Evolutionary conservation across 2,113 vertebrate species (phyloP), one percentile per base, ranked within the genome.

Genomic region (Syngnathoides biaculeatus): DNA sequence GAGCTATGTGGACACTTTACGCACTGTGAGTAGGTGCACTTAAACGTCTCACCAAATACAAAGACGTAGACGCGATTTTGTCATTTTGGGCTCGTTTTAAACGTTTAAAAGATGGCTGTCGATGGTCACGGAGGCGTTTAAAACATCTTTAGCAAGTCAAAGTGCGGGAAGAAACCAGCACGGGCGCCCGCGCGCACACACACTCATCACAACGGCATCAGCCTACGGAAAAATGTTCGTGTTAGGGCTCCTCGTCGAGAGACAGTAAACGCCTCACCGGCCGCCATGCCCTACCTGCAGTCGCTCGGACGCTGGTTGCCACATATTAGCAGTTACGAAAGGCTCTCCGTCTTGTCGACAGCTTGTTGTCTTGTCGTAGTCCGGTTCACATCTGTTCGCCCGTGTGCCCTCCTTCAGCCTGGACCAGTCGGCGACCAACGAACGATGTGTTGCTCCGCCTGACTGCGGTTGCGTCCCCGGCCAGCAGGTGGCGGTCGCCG

Each of bases 261-360:
- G 39, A 72, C 74, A 63, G 39, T 27, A 24, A 43, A 55, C 60
- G 45, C 5, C 14, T 39, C 72, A 15, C 59, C 45, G 22, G 4
- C 30, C 26, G 7, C 4, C n/a, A 19, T 6, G 0, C 70, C 87
- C 62, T 93, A 96, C 96, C 96, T 97, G 95, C 92, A 97, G 86
- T 89, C 96, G 93, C 89, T 98, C 96, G 60, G 93, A 94, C 87
- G 96, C 95, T 69, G 95, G 96, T 89, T 96, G 95, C 96, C 96
- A 98, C 96, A 98, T 98, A 77, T 90, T 90, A 74, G 72, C 78
- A 68, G 80, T 35, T 75, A 72, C 81, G 57, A 64, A 50, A 58
- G 76, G 67, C 66, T 74, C 69, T 90, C 78, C 71, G 84, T 85
- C 70, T 75, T 71, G 71, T 65, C 75, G 73, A 65, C 83, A 72